Base-by-base conservation (phyloP, 1,140 invertebrate species). In the Drosophila sturtevanti region DNA sequence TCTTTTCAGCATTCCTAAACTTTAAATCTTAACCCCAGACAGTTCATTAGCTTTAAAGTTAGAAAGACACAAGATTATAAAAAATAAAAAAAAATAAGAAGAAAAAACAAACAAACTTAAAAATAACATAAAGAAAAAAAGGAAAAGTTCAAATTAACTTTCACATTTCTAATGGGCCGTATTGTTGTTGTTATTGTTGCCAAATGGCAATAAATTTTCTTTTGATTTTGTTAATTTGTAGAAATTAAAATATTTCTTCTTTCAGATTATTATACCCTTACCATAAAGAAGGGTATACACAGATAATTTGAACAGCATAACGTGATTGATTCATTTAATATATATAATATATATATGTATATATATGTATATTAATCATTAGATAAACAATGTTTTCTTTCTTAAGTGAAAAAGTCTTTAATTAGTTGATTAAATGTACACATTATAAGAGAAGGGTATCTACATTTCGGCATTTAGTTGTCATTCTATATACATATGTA, bases 101-200 rank as follows among this genome's bases (percentile, higher is more conserved):
- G 62, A 21, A 70, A 38, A 44, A 61, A 35, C 44, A 12, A 24
- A 10, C 64, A 58, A 65, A 66, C 31, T 27, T 16, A 18, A 2
- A 16, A 56, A 62, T 21, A 16, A 60, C 35, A 22, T 11, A 35
- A 31, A 21, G 31, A 54, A 68, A 48, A 77, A 87, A 82, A 79
- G 72, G 79, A 87, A 87, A 87, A 87, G 82, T 87, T 48, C 41
- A 48, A 48, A 48, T 48, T 66, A 89, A 87, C 82, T 87, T 87
- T 87, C 82, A 87, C 82, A 87, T 82, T 79, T 82, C 68, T 79
- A 82, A 82, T 89, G 72, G 76, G 66, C 51, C 51, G 55, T 38
- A 52, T 72, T 68, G 72, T 69, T 66, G 56, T 37, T 66, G 51
- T 7, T 63, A n/a, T 56, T 65, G 37, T 68, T 64, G 41, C 76